Evolutionary conservation across 2,113 vertebrate genomes (phyloP).

Genomic region (Hucho hucho): DNA sequence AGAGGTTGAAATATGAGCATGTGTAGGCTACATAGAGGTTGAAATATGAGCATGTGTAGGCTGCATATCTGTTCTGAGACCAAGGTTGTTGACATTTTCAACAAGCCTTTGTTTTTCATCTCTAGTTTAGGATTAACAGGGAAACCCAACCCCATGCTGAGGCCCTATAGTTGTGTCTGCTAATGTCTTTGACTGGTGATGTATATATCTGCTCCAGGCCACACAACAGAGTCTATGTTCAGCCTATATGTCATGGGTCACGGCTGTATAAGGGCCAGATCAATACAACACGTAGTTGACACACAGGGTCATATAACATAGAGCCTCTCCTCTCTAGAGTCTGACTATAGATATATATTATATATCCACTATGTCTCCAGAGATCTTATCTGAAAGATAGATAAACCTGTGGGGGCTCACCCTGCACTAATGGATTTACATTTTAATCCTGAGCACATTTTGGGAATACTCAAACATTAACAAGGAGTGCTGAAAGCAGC

Average conservation of each 20-base stretch:
- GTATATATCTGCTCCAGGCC: not conserved
- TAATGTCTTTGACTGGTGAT: too few relatives aligned
- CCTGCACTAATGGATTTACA: not conserved
- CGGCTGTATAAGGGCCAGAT: not conserved
- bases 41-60: not conserved
- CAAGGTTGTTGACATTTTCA: too few relatives aligned
- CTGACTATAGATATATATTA: not conserved
- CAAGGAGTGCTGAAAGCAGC: not conserved
- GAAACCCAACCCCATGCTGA: too few relatives aligned
- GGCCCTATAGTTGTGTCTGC: too few relatives aligned
- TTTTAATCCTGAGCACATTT: not conserved
- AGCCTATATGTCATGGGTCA: not conserved
- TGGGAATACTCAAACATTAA: not conserved
- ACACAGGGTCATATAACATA: not conserved
- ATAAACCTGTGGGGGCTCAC: not conserved
- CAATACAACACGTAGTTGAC: slow-evolving; percentile 2
- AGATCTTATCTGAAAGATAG: not conserved
- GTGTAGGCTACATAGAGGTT: too few relatives aligned
- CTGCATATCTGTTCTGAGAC: not conserved
- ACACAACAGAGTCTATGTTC: not conserved
- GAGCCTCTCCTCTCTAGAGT: not conserved
- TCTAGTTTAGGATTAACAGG: too few relatives aligned
- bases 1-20: too few relatives aligned
- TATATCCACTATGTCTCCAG: not conserved
- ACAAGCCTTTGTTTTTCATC: too few relatives aligned